These are phyloP conservation scores for Colistium nudipinnis DNA, from an alignment of 2,113 vertebrate genomes.

Conservation along the genomic window DNA sequence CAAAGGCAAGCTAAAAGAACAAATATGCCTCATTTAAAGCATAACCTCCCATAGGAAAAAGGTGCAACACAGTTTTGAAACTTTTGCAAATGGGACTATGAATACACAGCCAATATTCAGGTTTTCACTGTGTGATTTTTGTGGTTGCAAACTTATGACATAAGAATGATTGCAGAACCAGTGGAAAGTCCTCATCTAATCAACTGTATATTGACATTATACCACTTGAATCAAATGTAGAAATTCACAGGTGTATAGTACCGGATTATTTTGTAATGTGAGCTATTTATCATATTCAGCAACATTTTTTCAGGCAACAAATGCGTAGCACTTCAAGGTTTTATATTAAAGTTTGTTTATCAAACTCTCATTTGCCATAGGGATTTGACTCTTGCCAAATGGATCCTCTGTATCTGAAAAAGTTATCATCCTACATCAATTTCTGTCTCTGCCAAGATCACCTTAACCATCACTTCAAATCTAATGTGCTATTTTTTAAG, in stretches of 20 bases:
- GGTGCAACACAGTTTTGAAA: slow-evolving; percentile 24
- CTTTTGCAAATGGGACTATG: slow-evolving; percentile 27
- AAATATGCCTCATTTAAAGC: not conserved
- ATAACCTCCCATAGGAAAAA: slow-evolving; percentile 30
- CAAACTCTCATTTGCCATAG: not conserved
- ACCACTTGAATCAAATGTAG: slow-evolving; percentile 3
- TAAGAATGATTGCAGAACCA: slow-evolving; percentile 23
- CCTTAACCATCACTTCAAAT: slow-evolving; percentile 4
- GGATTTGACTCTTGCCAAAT: not conserved
- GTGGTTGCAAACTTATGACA: slow-evolving; percentile 37
- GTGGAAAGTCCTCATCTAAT: slow-evolving; percentile 35
- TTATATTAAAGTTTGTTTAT: not conserved
- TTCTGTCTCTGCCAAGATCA: not conserved
- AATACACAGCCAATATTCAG: slow-evolving; percentile 10
- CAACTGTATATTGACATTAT: slow-evolving; percentile 1
- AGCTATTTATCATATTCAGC: not conserved
- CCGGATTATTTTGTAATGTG: not conserved
- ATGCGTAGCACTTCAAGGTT: not conserved
- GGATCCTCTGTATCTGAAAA: not conserved
- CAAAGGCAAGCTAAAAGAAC: not conserved
- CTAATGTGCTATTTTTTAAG: not conserved
- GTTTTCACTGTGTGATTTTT: slow-evolving; percentile 37
- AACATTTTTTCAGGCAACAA: not conserved
- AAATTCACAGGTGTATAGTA: slow-evolving; percentile 4
- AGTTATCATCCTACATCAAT: not conserved